Base-by-base conservation (phyloP, 2,797 vertebrate genomes). In the Sebastes itinus region DNA sequence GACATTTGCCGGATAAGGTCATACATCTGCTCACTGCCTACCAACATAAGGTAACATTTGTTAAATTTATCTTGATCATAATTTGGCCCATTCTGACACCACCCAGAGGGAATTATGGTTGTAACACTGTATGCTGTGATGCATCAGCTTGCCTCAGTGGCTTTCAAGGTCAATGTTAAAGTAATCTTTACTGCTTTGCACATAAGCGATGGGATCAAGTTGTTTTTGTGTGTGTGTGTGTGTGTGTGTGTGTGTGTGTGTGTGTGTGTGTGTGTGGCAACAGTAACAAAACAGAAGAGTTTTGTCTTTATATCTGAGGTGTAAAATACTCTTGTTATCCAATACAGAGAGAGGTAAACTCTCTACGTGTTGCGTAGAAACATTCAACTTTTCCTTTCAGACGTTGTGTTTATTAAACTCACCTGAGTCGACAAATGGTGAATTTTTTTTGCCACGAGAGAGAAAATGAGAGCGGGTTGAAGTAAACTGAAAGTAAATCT, bases 161-260 rank as follows among this genome's bases (percentile, higher is more conserved):
- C 32, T 62, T 60, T 73, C 28, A 55, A 77, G 68, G 74, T 82
- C 30, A 55, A 77, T 69, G 76, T 82, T 75, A 77, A 35, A 75
- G 75, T 58, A 49, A 81, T 74, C 33, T 30, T 14, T 27, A 63
- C 32, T 60, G 20, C 64, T 67, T 54, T 6, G 22, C 46, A 20
- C 42, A 77, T 25, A 23, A 70, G 70, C 2, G 0, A 11, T 12
- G 18, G 27, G 38, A 75, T 42, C 2, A 14, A 52, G 30, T 35
- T 62, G 42, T 68, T 72, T 83, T 23, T 52, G 18, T 67, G 14
- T 38, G 20, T 0, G 16, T 62, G 23, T 20, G 28, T 68, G 16
- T 42, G 18, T 0, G 18, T 42, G 8, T 58, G 13, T 35, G 20
- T 46, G 42, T 67, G 13, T 30, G 18, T 0, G 14, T 68, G 16